Evolutionary conservation across 2,797 vertebrate genomes (phyloP), one percentile per base, ranked within the genome.

Genomic region (Xyrichtys novacula): DNA sequence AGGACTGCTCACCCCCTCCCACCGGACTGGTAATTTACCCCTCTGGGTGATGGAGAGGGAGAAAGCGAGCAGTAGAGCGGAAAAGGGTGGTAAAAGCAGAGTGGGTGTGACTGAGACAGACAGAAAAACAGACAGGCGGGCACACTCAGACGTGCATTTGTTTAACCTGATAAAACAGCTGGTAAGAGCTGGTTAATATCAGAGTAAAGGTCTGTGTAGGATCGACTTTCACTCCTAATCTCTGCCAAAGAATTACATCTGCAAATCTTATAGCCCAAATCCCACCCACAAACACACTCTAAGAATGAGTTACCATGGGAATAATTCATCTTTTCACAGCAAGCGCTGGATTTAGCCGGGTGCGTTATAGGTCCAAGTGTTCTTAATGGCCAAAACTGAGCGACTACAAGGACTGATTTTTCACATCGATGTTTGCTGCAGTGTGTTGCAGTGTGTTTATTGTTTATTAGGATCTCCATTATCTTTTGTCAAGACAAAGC

Each of bases 151-250:
- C 40, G 3, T 39, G 28, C 55, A 71, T 40, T 78, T 31, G 62
- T 69, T 70, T 58, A 53, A 62, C 69, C 64, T 71, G 73, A 84
- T 84, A 83, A 88, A 81, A 46, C 65, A 75, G 50, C 59, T 29
- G 11, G 32, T 34, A 56, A 68, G 73, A 10, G 29, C 78, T 90
- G 80, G 71, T 61, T 64, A 84, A 84, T 82, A 72, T 90, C 85
- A 87, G 57, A 26, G 56, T 65, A 25, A 36, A 65, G 53, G 57
- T 80, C 81, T 85, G 47, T 58, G 47, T 25, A 65, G 58, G 62
- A 79, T 83, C 60, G 8, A 34, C 53, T 61, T 78, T 68, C 12
- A 74, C 31, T 10, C 38, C 31, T 38, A 52, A 68, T 64, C 54
- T 28, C 20, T 57, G 71, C 62, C 71, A 78, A 70, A 53, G n/a